These are phyloP conservation scores for Syngnathus rostellatus DNA, from an alignment of 2,797 vertebrate genomes.

Conservation along the genomic window DNA sequence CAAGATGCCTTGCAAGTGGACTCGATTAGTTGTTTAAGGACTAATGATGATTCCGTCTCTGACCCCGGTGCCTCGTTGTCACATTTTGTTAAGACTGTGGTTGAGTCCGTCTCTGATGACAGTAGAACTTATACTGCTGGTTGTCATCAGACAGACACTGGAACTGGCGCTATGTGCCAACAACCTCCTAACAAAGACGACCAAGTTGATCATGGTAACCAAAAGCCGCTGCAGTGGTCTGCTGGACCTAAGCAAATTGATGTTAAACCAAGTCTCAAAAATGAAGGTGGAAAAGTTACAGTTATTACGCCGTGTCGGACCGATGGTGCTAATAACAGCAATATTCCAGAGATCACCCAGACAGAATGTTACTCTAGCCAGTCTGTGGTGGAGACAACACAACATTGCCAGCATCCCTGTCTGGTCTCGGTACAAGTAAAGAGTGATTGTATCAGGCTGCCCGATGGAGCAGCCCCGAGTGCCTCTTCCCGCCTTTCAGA, in stretches of 20 bases:
- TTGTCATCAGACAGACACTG: conserved; percentile 76
- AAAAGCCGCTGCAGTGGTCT: conserved; percentile 50
- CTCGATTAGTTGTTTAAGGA: conserved; percentile 66
- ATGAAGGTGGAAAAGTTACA: conserved; percentile 76
- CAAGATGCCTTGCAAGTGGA: conserved; percentile 58
- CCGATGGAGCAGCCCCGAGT: conserved; percentile 53
- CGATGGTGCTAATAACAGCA: conserved; percentile 30
- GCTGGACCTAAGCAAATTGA: conserved; percentile 72
- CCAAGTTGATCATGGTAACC: conserved; percentile 48
- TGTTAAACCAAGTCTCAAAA: conserved; percentile 74
- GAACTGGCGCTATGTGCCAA: conserved; percentile 56
- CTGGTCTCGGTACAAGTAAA: conserved; percentile 54
- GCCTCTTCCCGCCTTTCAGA: conserved; percentile 93
- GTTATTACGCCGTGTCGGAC: conserved; percentile 62
- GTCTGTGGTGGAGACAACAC: conserved; percentile 61
- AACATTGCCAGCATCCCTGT: conserved; percentile 46
- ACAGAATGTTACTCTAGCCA: conserved; percentile 47
- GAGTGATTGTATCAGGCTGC: conserved; percentile 70
- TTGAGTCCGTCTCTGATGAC: conserved; percentile 48
- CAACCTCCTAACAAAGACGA: conserved; percentile 52
- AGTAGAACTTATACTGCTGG: conserved; percentile 53
- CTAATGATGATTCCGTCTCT: conserved; percentile 59
- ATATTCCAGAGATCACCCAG: conserved; percentile 51
- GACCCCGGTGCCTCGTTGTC: conserved; percentile 64
- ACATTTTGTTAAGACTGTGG: conserved; percentile 51